Conservation (phyloP, 30 jellyfish, hydroid and myxozoan species). For the Hydra vulgaris region DNA sequence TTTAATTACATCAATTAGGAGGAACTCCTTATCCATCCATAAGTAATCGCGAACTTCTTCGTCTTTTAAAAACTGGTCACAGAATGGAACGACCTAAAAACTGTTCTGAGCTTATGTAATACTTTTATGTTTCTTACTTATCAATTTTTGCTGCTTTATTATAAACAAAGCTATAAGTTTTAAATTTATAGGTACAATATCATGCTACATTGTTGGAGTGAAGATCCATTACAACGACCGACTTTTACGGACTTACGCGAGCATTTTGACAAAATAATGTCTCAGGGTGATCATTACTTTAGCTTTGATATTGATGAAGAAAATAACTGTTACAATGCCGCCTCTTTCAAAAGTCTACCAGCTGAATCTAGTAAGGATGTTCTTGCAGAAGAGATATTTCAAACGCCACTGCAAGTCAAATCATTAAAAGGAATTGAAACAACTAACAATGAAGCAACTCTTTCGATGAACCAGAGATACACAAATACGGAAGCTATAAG, state of each 20-base stretch:
- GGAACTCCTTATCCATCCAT: conserved; percentile 83
- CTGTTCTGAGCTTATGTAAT: conserved; percentile 71
- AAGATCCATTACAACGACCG: conserved; percentile 80
- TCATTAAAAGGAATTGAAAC: neutral
- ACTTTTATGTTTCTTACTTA: no score
- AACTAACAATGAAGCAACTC: neutral
- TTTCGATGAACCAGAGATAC: no score
- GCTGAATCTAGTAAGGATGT: neutral
- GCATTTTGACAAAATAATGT: conserved; percentile 47
- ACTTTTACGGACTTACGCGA: conserved; percentile 79
- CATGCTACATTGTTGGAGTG: conserved; percentile 93
- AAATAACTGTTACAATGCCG: conserved; percentile 73
- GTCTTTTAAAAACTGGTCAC: conserved; percentile 43
- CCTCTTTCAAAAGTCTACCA: conserved; percentile 82
- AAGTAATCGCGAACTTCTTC: conserved; percentile 40
- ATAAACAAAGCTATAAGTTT: no score
- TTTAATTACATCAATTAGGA: no score
- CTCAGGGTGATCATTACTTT: conserved; percentile 76
- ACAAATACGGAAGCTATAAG: no score
- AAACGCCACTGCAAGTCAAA: neutral
- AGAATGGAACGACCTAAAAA: conserved; percentile 82
- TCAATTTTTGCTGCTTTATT: neutral
- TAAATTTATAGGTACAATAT: conserved; percentile 53
- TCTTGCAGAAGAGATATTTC: neutral
- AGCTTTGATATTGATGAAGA: conserved; percentile 62